Percentiles rank a stretch among this genome's conserved stretches.
Evolutionary conservation across 1,140 invertebrate genomes (phyloP).

Genomic region (Wiebesia pumilae): DNA sequence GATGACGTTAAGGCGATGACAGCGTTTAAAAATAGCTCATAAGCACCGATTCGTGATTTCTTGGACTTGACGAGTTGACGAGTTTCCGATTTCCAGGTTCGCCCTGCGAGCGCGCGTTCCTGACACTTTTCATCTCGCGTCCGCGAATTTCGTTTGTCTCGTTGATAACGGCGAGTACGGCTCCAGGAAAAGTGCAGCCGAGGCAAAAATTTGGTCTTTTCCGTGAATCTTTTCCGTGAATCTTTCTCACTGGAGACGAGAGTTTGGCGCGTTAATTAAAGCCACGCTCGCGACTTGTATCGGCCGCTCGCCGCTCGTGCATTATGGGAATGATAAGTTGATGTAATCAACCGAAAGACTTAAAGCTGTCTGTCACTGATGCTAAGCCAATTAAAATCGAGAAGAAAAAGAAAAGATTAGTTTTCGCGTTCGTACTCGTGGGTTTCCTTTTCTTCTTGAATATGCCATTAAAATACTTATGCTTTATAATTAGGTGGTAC

Average conservation of each 20-base stretch:
- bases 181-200: no score
- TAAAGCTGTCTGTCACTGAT: not conserved
- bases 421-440: not conserved
- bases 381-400: not conserved
- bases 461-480: not conserved
- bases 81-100: not conserved
- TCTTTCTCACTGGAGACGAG: no score
- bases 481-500: conserved; percentile 1
- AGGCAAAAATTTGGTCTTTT: no score
- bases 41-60: not conserved
- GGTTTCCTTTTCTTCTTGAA: not conserved
- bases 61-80: no score
- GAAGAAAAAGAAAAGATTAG: not conserved
- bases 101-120: not conserved
- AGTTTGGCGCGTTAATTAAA: no score
- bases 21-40: not conserved
- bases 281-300: no score
- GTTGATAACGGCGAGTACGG: no score
- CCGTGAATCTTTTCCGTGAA: no score
- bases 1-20: not conserved
- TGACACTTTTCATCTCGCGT: no score
- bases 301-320: not conserved
- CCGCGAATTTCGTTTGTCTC: no score
- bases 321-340: not conserved
- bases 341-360: not conserved